Percentiles rank a stretch among this genome's conserved stretches.
Conservation (phyloP, 2,113 vertebrate genomes). For the Eidolon helvum region DNA sequence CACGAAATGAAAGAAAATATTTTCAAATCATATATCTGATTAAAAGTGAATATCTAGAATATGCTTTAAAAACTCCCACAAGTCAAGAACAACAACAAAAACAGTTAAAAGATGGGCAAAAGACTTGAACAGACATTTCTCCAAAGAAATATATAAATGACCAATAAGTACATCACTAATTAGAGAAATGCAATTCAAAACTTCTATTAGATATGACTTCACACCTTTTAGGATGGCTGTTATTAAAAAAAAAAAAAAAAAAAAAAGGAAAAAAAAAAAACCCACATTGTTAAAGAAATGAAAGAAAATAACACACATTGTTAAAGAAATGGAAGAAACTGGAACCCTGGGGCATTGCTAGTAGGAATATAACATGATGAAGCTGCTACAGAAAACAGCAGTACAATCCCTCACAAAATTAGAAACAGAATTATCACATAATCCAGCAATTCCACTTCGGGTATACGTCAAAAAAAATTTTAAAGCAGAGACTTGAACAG, state of each 20-base stretch:
- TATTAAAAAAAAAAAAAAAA: not conserved
- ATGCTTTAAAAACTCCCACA: not conserved
- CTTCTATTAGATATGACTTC: not conserved
- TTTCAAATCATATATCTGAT: not conserved
- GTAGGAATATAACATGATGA: not conserved
- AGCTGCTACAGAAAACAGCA: not conserved
- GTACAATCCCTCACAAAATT: not conserved
- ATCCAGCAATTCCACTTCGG: not conserved
- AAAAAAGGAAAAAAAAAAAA: not conserved
- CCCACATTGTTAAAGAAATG: not conserved
- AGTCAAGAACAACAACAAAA: not conserved
- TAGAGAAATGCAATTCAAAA: not conserved
- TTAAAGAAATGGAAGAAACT: not conserved
- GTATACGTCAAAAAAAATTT: not conserved
- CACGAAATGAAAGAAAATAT: not conserved
- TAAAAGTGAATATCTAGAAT: not conserved
- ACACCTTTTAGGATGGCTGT: not conserved
- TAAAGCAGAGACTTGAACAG: not conserved
- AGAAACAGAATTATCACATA: not conserved
- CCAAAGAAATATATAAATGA: not conserved
- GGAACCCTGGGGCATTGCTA: not conserved
- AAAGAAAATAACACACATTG: not conserved
- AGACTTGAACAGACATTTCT: not conserved
- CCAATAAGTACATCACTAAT: not conserved
- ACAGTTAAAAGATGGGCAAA: not conserved